Evolutionary conservation across 2,888 invertebrate genomes (phyloP).

Genomic region (Neocrepidodera transversa): DNA sequence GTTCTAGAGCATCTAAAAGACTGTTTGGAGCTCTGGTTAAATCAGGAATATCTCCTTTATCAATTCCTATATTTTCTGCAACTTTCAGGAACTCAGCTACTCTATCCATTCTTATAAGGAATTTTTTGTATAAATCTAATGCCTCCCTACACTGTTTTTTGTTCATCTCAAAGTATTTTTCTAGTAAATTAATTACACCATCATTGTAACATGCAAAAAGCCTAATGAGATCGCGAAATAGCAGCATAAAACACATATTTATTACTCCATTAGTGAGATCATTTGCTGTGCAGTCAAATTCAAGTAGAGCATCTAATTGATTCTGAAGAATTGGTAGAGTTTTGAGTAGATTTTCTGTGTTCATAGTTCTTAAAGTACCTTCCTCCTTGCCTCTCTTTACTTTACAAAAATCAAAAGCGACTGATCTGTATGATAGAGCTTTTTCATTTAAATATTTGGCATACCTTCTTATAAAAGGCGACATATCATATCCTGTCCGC

Average conservation of each 20-base stretch:
- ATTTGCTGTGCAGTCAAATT: constrained; percentile 97
- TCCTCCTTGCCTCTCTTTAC: constrained; percentile 99
- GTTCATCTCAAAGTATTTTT: constrained; percentile 99
- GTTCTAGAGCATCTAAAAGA: constrained; percentile 95
- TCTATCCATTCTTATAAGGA: constrained; percentile 98
- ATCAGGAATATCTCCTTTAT: constrained; percentile 99
- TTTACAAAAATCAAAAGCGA: constrained; percentile 99
- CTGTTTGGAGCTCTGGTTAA: constrained; percentile 98
- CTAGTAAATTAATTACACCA: constrained; percentile 97
- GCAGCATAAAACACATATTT: constrained; percentile 98
- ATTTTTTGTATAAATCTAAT: constrained; percentile 98
- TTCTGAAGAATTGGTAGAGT: constrained; percentile 96
- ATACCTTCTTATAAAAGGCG: constrained; percentile 97
- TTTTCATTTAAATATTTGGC: constrained; percentile 99
- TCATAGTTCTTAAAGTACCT: constrained; percentile 97
- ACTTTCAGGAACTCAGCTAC: constrained; percentile 98
- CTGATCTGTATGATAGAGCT: constrained; percentile 96
- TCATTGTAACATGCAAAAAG: constrained; percentile 99
- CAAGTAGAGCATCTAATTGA: constrained; percentile 94
- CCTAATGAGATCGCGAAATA: constrained; percentile 98
- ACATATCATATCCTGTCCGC: constrained; percentile 93
- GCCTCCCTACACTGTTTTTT: constrained; percentile 99
- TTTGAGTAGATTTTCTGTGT: constrained; percentile 95
- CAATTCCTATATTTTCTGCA: constrained; percentile 90
- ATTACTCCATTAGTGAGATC: constrained; percentile 95